Evolutionary conservation across 2,113 vertebrate species (phyloP).

Genomic region (Indicator maculatus): DNA sequence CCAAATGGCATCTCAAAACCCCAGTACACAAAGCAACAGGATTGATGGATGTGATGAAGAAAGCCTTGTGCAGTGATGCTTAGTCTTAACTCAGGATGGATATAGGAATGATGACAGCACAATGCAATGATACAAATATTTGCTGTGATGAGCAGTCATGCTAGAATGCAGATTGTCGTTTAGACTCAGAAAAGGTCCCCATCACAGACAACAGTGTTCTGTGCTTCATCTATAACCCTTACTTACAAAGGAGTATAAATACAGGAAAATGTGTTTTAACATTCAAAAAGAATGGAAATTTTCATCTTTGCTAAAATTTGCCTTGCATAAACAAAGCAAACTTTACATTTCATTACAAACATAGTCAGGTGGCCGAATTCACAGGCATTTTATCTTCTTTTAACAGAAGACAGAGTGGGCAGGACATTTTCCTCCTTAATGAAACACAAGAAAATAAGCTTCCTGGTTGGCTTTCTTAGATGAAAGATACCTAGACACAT

Average conservation of each 20-base stretch:
- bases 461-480: background rate
- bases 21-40: background rate
- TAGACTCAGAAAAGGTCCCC: background rate
- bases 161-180: background rate
- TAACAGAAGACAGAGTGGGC: background rate
- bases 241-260: constrained; percentile 7
- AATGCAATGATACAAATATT: background rate
- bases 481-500: background rate
- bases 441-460: background rate
- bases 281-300: background rate
- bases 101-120: background rate
- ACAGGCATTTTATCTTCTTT: background rate
- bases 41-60: constrained; percentile 3
- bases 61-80: constrained; percentile 40
- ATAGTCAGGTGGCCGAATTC: background rate
- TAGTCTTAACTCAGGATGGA: constrained; percentile 2
- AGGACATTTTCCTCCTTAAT: background rate
- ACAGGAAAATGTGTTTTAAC: background rate
- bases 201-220: background rate
- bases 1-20: background rate
- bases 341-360: background rate
- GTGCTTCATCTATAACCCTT: constrained; percentile 74
- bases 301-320: background rate
- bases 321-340: background rate
- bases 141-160: constrained; percentile 53